Base-by-base conservation (phyloP, 1,140 invertebrate genomes). In the Reticulitermes speratus region DNA sequence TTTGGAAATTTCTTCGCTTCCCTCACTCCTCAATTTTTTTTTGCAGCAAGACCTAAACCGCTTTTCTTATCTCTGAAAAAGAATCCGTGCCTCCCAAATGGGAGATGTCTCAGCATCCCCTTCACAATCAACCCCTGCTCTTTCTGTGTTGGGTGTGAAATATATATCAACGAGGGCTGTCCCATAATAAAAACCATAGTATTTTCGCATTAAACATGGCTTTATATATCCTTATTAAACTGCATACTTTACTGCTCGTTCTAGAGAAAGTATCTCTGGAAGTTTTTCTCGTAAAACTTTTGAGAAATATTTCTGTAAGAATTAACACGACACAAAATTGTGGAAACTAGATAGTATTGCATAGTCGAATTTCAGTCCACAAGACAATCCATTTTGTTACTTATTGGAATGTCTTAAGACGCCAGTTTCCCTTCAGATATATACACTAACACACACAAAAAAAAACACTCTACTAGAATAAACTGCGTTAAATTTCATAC, bases 1-100 rank as follows among this genome's bases (percentile, higher is more conserved):
- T 75, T 75, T 75, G 25, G 65, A 75, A 75, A 75, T 30, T 75
- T 75, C 65, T 75, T 75, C 65, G n/a, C 65, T 75, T 75, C n/a
- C n/a, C 65, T 6, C 65, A 12, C 0, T 55, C 19, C 45, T n/a
- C 16, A n/a, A 12, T 65, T n/a, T 65, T 19, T 65, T n/a, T 75
- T 75, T 75, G n/a, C 65, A 75, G 14, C 65, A 75, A 8, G 25
- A 30, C n/a, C 65, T n/a, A 19, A 6, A 30, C n/a, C 65, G n/a
- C 9, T 75, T 30, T 75, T 25, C n/a, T 75, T 75, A 75, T 75
- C 25, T 75, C 65, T 9, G 65, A 16, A 30, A 65, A 75, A 30
- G 65, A 75, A 75, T 75, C n/a, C 65, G 65, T 30, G 65, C n/a
- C 65, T 75, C 65, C 65, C 65, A 75, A 75, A 75, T 30, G 65